These are phyloP conservation scores for Grus americana DNA, from an alignment of 2,113 vertebrate species.

Conservation along the genomic window DNA sequence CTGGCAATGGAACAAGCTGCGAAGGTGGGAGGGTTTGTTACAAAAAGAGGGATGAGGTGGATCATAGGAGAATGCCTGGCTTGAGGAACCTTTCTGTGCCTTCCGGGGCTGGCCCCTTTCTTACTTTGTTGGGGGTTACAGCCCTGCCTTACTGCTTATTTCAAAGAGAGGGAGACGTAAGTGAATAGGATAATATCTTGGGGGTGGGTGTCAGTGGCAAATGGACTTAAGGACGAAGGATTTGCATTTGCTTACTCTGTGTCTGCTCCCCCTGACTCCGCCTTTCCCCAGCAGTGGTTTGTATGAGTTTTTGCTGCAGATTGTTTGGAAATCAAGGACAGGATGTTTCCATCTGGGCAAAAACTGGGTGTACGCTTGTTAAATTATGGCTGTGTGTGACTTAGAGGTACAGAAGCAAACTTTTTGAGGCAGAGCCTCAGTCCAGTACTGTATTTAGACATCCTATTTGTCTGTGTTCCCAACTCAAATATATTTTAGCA, in stretches of 20 bases:
- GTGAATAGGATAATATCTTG: not conserved
- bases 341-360: not conserved
- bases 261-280: not conserved
- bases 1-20: not conserved
- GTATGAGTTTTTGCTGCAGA: not conserved
- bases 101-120: not conserved
- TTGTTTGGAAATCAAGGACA: not conserved
- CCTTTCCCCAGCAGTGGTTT: not conserved
- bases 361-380: rapidly evolving
- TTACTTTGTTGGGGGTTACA: not conserved
- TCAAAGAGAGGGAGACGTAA: not conserved
- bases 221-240: not conserved
- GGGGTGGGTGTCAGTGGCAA: not conserved
- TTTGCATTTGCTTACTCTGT: not conserved
- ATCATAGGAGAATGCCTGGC: not conserved
- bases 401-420: not conserved
- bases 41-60: not conserved
- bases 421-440: not conserved
- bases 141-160: not conserved
- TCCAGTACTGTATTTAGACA: not conserved
- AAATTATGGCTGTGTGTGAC: not conserved
- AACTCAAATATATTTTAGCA: not conserved
- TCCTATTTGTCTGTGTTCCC: not conserved
- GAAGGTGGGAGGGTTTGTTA: not conserved
- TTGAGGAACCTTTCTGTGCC: slow-evolving; percentile 11